Conservation (phyloP, 2,888 invertebrate species). For the Agrotis segetum region DNA sequence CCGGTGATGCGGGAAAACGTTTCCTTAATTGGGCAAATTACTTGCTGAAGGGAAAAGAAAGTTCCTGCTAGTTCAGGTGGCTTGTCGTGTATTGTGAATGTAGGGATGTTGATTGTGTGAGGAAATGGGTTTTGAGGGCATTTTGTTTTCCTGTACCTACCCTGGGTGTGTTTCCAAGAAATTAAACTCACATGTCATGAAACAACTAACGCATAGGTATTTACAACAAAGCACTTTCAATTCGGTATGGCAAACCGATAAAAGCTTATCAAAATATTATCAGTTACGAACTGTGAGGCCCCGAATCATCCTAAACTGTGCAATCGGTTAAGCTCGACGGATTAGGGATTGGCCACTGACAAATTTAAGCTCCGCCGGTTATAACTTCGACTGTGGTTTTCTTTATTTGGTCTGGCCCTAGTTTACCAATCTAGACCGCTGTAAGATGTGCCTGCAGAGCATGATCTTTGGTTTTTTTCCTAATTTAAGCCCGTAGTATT, state of each 20-base stretch:
- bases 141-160: not conserved
- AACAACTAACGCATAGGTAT: no score
- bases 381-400: slow-evolving; percentile 41
- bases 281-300: slow-evolving; percentile 2
- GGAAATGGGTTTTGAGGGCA: not conserved
- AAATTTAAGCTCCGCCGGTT: slow-evolving; percentile 38
- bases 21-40: slow-evolving; percentile 87
- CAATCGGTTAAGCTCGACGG: slow-evolving; percentile 34
- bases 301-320: slow-evolving; percentile 34
- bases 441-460: not conserved
- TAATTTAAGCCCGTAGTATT: no score
- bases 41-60: slow-evolving; percentile 75
- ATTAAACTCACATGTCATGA: no score
- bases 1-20: slow-evolving; percentile 79
- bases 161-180: no score
- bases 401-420: slow-evolving; percentile 7
- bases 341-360: slow-evolving; percentile 23
- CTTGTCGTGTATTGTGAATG: slow-evolving; percentile 11
- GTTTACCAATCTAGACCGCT: not conserved
- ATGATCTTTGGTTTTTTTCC: not conserved
- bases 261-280: slow-evolving; percentile 34
- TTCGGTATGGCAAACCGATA: slow-evolving; percentile 14
- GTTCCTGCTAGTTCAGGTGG: slow-evolving; percentile 60
- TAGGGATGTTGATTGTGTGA: not conserved
- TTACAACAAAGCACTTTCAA: slow-evolving; percentile 4